Base-by-base conservation (phyloP, 2,888 invertebrate genomes). In the Ashinkailepas kermadecensis region DNA sequence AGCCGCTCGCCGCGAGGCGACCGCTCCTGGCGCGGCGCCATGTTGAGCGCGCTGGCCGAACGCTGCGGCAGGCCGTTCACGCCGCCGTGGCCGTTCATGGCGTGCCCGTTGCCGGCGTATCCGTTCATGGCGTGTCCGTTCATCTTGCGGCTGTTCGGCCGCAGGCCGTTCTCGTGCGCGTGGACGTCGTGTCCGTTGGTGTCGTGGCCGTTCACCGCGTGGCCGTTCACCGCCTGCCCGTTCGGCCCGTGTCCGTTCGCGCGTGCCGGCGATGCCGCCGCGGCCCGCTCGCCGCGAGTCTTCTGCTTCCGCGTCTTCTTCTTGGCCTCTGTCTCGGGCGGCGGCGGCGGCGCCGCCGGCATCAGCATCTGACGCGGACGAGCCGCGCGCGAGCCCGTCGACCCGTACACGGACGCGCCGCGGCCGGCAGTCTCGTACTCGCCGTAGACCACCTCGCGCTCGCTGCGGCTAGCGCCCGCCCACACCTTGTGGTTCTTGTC, bases 401-500 rank as follows among this genome's bases (percentile, higher is more conserved):
- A 83, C 54, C 84, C 84, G 62, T 84, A 84, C 9, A 84, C 13
- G 23, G 84, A 84, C 15, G 83, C 84, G 57, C 78, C 78, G n/a
- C 78, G 56, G 57, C 78, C 78, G 78, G 54, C n/a, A 1, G n/a
- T n/a, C 78, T 78, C 78, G 79, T 82, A 94, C 21, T 92, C 91
- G 84, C 91, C 91, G 85, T 93, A 90, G 56, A 86, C 85, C 84
- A 86, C 85, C 82, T 86, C 87, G 21, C 86, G 84, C 74, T 86
- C 86, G 82, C 84, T 15, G 83, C 85, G 86, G 82, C 86, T 83
- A 57, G 92, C 92, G 13, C 94, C 94, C 4, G 94, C 93, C 96
- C 96, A 96, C 70, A 96, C 93, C 88, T 96, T 96, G 87, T 96
- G 96, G 87, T 96, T 96, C 88, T 95, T 95, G 86, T 96, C 95